Evolutionary conservation across 2,113 vertebrate species (phyloP), one percentile per base, ranked within the genome.

Genomic region (Laticauda laticaudata): DNA sequence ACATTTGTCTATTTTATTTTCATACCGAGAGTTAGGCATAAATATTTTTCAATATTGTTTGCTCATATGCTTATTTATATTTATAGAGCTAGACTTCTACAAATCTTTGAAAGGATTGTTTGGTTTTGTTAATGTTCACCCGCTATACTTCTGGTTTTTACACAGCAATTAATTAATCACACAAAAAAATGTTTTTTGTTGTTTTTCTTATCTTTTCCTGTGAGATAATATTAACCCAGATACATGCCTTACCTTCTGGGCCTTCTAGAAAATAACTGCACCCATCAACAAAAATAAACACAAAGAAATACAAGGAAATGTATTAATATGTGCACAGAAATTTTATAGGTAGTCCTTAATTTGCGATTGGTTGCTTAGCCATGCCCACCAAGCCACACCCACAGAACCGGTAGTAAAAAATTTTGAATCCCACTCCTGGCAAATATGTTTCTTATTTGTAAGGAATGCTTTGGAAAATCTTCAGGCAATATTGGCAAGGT

Each of bases 1-100:
- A 21, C 92, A 94, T 96, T 97, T 93, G 92, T 95, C 97, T 97
- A 92, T 96, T 98, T 97, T 96, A 97, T 97, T 96, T 98, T 96
- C 15, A 94, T 96, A 95, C 90, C 89, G 91, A 96, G 95, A 92
- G 95, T 96, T 94, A 75, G 93, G 95, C 96, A 94, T 98, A 97
- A 97, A 97, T 98, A 97, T 97, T 97, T 97, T 95, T 51, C 81
- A 94, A 43, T 94, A 94, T 94, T 69, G 86, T 96, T 96, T 97
- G 95, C 95, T 90, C 24, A 51, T 92, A 94, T 90, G 81, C 87
- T 95, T 93, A 94, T 97, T 95, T 96, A 94, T 94, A 92, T 96
- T 95, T 94, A 92, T 21, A 43, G 0, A 91, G 90, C 39, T 6
- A 12, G 1, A 10, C 57, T 91, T 92, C 94, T 48, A 8, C 81